Evolutionary conservation across 2,888 invertebrate species (phyloP), one percentile per base, ranked within the genome.

Genomic region (Lithophane semibrunnea): DNA sequence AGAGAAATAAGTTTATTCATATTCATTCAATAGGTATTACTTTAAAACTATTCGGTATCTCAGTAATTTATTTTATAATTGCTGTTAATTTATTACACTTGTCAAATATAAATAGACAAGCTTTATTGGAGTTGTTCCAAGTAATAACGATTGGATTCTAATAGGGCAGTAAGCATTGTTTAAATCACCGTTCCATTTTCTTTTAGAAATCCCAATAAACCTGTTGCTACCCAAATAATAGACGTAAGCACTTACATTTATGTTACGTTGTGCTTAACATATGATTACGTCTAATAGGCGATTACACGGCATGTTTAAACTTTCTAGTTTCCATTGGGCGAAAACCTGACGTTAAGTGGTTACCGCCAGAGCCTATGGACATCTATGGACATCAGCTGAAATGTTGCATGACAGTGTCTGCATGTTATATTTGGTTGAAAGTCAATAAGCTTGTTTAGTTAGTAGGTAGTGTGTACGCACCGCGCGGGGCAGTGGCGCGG

Each of bases 401-500:
- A 44, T 47, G 3, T 13, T 42, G 18, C 18, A 42, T 42, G 18
- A 1, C 29, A 29, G 29, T 21, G 42, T 64, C 13, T 37, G 49
- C 18, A 12, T 49, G 18, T 80, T 72, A 52, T 42, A 72, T 63
- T 56, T 49, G 49, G n/a, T 78, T 44, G 56, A 44, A 78, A 80
- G 81, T 65, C 29, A 54, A 47, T n/a, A 60, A 37, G n/a, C n/a
- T 37, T 58, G 60, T 76, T 56, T 16, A 61, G 56, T 66, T 60
- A 78, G 64, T 70, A 73, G 24, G 52, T 61, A 75, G 16, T 37
- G 54, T 75, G 92, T 97, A 97, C 97, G 97, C 97, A 98, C 98
- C 98, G 95, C 97, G 97, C 93, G 97, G 97, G 97, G 92, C 92
- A 84, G 93, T 91, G 92, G 94, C 94, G 89, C 98, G 98, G 96